Base-by-base conservation (phyloP, 2,888 invertebrate species). In the Mimumesa dahlbomi region DNA sequence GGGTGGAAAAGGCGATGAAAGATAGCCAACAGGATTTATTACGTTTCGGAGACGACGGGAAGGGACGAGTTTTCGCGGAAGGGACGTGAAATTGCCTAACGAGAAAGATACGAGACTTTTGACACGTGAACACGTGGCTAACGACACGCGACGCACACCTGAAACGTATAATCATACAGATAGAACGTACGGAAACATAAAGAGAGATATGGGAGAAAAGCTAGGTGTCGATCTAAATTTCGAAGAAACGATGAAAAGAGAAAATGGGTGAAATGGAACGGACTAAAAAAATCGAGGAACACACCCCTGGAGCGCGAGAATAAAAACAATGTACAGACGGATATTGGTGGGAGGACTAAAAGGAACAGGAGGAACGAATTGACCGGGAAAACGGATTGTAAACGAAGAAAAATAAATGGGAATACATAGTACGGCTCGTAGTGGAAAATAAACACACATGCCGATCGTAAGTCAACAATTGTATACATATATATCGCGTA, bases 1-100 rank as follows among this genome's bases (percentile, higher is more conserved):
- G 45, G 7, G n/a, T 9, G 34, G 34, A 34, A 34, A 25, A 25
- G 7, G n/a, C 34, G n/a, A 34, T 34, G 11, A 34, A 11, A 11
- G 34, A 11, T 34, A 34, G 4, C 4, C 34, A 34, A 6, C 29
- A 34, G 56, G 63, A 62, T 58, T 71, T 72, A 66, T 64, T 48
- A 22, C 22, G 43, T 34, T 7, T 7, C n/a, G n/a, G n/a, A n/a
- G n/a, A 31, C 38, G 25, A 48, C 63, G 61, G 45, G 43, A 67
- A 34, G 34, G 11, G 34, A 7, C 11, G 34, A 34, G n/a, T 34
- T 34, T 34, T 34, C 34, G 34, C 11, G 4, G n/a, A 48, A 58
- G 21, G n/a, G 40, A 11, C 2, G 25, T 9, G 16, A 31, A 53
- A 16, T 18, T 40, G 40, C 40, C 16, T 18, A 18, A 11, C 16